These are phyloP conservation scores for Corydoras sp. DNA, from an alignment of 2,113 vertebrate genomes.

Conservation along the genomic window DNA sequence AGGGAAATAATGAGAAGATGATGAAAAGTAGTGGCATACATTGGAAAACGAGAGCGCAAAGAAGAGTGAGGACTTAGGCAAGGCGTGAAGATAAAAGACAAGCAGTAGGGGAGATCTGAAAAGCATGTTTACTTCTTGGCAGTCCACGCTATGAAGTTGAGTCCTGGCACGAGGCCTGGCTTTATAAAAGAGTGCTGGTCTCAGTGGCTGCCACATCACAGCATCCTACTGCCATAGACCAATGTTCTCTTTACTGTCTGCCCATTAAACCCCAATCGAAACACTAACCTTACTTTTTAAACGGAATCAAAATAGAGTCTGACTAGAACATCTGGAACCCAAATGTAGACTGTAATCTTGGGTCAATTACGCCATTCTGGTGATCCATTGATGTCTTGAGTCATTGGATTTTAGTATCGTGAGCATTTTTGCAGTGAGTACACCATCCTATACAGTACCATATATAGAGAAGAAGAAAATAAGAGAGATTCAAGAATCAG, in stretches of 20 bases:
- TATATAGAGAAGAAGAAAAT: too few species aligned
- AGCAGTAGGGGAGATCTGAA: conserved; percentile 57
- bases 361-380: conserved; percentile 10
- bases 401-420: too few species aligned
- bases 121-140: conserved; percentile 76
- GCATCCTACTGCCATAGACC: conserved; percentile 31
- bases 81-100: conserved; percentile 46
- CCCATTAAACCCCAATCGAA: conserved; percentile 35
- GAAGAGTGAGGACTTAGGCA: conserved; percentile 11
- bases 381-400: conserved; percentile 1
- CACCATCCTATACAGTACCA: too few species aligned
- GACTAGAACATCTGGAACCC: conserved; percentile 39
- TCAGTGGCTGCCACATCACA: conserved; percentile 39
- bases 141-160: conserved; percentile 67
- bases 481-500: too few species aligned
- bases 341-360: conserved; percentile 13
- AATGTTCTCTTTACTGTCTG: conserved; percentile 42
- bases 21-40: conserved; percentile 3
- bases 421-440: too few species aligned
- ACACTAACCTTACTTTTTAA: conserved; percentile 13
- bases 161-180: conserved; percentile 68
- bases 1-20: conserved; percentile 24
- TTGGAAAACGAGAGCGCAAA: conserved; percentile 2
- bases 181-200: conserved; percentile 33
- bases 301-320: conserved; percentile 36